These are phyloP conservation scores for Aptenodytes forsteri DNA, from an alignment of 2,113 vertebrate species.

Conservation along the genomic window DNA sequence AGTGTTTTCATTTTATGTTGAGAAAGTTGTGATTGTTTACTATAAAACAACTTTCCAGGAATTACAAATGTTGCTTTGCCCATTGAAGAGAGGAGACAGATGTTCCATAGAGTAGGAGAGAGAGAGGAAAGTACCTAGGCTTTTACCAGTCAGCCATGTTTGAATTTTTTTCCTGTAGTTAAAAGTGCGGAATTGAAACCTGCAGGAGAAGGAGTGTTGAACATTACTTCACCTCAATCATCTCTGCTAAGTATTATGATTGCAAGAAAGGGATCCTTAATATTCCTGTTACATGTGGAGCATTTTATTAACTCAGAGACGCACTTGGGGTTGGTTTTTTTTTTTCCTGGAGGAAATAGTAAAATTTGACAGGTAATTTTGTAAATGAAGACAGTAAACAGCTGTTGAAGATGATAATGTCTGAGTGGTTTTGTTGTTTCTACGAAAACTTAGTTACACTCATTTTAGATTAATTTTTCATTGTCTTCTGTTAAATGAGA, in stretches of 20 bases:
- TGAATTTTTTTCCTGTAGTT: neutral
- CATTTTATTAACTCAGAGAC: constrained; percentile 13
- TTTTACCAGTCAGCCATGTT: neutral
- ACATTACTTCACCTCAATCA: neutral
- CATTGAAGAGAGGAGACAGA: neutral
- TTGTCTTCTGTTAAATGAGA: constrained; percentile 65
- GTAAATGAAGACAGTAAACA: constrained; percentile 70
- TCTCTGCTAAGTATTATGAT: neutral
- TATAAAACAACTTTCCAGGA: neutral
- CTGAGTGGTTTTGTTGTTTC: constrained; percentile 66
- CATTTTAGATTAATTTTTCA: constrained; percentile 72
- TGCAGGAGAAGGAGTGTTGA: neutral
- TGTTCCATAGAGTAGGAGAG: neutral
- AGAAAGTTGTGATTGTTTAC: neutral
- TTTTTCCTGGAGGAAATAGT: neutral
- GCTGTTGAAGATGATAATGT: constrained; percentile 69
- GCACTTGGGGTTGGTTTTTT: neutral
- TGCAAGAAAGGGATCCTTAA: neutral
- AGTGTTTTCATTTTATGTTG: neutral
- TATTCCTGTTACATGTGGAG: neutral
- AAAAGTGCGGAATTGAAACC: neutral
- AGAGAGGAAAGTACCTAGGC: neutral
- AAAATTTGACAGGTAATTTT: constrained; percentile 62
- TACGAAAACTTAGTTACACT: constrained; percentile 63
- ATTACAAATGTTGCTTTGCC: neutral